A percentile compares a stretch with the other conserved stretches of the same genome.
These are phyloP conservation scores for Umimayanthus kanabou DNA, from an alignment of 92 coral and sea anemone genomes.

Conservation along the genomic window DNA sequence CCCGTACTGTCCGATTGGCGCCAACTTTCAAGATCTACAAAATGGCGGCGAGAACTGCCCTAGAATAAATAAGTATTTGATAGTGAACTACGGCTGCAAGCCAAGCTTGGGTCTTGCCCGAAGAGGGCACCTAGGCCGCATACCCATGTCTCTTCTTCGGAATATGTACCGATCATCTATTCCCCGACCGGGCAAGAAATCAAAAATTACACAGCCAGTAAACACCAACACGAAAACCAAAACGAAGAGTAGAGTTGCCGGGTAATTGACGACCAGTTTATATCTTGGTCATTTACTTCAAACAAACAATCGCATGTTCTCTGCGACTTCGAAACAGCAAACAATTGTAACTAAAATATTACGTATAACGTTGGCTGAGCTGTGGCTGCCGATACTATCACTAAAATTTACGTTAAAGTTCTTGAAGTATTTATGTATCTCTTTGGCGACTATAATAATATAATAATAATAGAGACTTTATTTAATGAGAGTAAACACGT, in stretches of 20 bases:
- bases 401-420: no score
- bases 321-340: background rate
- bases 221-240: background rate
- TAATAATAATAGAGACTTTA: no score
- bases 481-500: no score
- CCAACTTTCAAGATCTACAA: slow-evolving; percentile 70
- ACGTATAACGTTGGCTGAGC: background rate
- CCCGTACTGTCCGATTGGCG: slow-evolving; percentile 69
- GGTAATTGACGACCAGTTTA: background rate
- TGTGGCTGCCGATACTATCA: background rate
- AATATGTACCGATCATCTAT: slow-evolving; percentile 18
- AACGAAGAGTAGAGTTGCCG: background rate
- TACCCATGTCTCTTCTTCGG: slow-evolving; percentile 81
- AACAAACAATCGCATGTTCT: background rate
- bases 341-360: background rate
- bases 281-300: no score
- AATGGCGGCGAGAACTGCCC: slow-evolving; percentile 95
- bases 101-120: slow-evolving; percentile 78
- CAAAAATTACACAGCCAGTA: background rate
- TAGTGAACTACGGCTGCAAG: slow-evolving; percentile 74
- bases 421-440: no score
- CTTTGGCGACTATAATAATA: background rate
- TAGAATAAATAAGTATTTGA: slow-evolving; percentile 66
- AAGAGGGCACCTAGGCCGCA: slow-evolving; percentile 80
- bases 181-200: slow-evolving; percentile 19